A percentile compares a stretch with the other conserved stretches of the same genome.
phyloP scores from a whole-genome alignment of 2,888 invertebrate genomes.

The Caenorhabditis japonica region DNA sequence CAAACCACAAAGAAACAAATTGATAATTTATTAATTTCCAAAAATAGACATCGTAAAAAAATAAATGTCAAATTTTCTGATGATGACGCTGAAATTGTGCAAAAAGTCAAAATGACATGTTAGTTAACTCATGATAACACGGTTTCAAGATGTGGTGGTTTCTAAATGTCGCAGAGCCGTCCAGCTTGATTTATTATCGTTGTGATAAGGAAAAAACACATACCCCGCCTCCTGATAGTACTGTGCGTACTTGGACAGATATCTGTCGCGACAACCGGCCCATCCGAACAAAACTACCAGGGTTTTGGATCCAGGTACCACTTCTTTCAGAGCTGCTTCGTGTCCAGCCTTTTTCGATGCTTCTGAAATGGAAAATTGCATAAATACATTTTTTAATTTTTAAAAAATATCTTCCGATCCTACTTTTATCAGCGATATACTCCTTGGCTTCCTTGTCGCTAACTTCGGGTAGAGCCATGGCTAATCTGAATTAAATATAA shows the following conservation, averaged over 20 bases:
- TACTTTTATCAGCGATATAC: slow-evolving; percentile 35
- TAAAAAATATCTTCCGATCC: not conserved
- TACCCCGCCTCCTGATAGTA: slow-evolving; percentile 86
- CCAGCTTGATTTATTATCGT: too few relatives aligned
- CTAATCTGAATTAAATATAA: too few relatives aligned
- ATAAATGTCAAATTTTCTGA: too few relatives aligned
- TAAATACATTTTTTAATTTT: not conserved
- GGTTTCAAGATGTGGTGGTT: too few relatives aligned
- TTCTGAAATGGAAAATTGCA: slow-evolving; percentile 13
- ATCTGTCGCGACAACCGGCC: slow-evolving; percentile 86
- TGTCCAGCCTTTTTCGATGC: slow-evolving; percentile 26
- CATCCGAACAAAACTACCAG: slow-evolving; percentile 85
- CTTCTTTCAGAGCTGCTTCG: slow-evolving; percentile 32
- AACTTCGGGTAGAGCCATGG: slow-evolving; percentile 47
- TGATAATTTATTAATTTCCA: too few relatives aligned
- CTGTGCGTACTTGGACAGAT: slow-evolving; percentile 85
- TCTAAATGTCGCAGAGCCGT: too few relatives aligned
- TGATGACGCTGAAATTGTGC: too few relatives aligned
- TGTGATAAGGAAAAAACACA: slow-evolving; percentile 65
- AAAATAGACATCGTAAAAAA: too few relatives aligned
- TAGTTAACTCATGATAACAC: too few relatives aligned
- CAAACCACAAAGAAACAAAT: too few relatives aligned
- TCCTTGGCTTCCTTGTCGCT: slow-evolving; percentile 47
- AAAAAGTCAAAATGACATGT: too few relatives aligned
- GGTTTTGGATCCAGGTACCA: slow-evolving; percentile 75